Percentiles rank a stretch among this genome's conserved stretches.
phyloP scores from a whole-genome alignment of 2,113 vertebrate species.

The Myocastor coypus region DNA sequence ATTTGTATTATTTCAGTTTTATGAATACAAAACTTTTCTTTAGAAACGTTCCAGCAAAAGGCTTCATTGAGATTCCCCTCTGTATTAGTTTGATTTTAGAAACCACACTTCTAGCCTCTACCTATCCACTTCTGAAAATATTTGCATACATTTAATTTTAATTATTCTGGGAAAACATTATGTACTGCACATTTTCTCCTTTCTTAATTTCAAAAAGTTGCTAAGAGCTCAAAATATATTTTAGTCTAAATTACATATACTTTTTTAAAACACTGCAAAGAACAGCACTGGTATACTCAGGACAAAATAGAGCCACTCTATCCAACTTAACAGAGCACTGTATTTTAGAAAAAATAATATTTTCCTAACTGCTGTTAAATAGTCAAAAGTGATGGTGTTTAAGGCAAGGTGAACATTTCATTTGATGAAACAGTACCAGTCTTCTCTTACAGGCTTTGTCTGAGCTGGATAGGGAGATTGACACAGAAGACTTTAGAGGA shows the following conservation, averaged over 20 bases:
- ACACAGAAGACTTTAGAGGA: not conserved
- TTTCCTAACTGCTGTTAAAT: not conserved
- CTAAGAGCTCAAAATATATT: not conserved
- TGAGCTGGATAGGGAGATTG: not conserved
- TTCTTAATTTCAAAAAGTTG: constrained; percentile 16
- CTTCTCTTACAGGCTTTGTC: not conserved
- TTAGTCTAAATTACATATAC: constrained; percentile 39
- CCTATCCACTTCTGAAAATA: not conserved
- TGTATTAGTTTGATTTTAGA: not conserved
- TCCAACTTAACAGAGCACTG: not conserved
- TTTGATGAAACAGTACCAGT: not conserved
- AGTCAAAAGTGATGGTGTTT: not conserved
- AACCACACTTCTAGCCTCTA: not conserved
- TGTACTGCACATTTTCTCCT: constrained; percentile 1
- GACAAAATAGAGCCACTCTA: constrained; percentile 21
- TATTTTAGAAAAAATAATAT: not conserved
- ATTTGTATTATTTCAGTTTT: not conserved
- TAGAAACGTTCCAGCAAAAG: not conserved
- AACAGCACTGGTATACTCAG: not conserved
- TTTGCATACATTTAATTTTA: not conserved
- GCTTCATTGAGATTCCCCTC: not conserved
- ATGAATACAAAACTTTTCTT: not conserved
- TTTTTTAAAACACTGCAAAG: not conserved
- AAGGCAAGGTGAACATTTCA: not conserved
- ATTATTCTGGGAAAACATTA: not conserved